Conservation (phyloP, 1,140 invertebrate species). For the Diploscapter pachys region DNA sequence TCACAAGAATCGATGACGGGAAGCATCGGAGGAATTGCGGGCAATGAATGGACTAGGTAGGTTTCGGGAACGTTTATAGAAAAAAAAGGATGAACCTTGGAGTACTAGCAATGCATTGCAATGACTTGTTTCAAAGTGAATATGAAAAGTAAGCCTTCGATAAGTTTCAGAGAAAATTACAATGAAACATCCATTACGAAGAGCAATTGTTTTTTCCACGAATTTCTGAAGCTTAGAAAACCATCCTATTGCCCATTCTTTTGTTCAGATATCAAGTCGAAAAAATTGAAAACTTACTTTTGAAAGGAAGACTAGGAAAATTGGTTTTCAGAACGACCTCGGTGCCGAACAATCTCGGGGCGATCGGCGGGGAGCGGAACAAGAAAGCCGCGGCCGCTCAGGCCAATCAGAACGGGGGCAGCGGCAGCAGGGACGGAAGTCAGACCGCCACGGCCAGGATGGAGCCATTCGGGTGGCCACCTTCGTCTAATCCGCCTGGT, state of each 20-base stretch:
- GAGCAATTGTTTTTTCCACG: no score
- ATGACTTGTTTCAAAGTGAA: no score
- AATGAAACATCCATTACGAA: neutral
- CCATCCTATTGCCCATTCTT: no score
- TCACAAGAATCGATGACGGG: no score
- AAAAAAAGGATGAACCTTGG: no score
- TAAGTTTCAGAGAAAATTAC: neutral
- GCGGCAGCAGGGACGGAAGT: neutral
- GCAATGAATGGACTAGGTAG: neutral
- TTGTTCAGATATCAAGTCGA: no score
- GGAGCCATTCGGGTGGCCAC: slow-evolving; percentile 27
- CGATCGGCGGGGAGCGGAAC: slow-evolving; percentile 18
- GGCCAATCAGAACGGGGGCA: slow-evolving; percentile 5
- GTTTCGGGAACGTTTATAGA: neutral
- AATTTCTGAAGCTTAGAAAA: neutral
- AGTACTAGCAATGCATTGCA: no score
- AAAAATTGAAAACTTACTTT: no score
- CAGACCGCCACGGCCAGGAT: slow-evolving; percentile 5
- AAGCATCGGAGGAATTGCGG: no score
- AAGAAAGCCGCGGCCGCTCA: neutral
- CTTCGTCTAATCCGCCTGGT: slow-evolving; percentile 34
- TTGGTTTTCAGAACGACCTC: no score
- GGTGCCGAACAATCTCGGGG: slow-evolving; percentile 1
- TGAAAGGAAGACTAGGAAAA: no score
- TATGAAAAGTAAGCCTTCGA: no score